Conservation (phyloP, 2,888 invertebrate species). For the Frankliniella fusca region DNA sequence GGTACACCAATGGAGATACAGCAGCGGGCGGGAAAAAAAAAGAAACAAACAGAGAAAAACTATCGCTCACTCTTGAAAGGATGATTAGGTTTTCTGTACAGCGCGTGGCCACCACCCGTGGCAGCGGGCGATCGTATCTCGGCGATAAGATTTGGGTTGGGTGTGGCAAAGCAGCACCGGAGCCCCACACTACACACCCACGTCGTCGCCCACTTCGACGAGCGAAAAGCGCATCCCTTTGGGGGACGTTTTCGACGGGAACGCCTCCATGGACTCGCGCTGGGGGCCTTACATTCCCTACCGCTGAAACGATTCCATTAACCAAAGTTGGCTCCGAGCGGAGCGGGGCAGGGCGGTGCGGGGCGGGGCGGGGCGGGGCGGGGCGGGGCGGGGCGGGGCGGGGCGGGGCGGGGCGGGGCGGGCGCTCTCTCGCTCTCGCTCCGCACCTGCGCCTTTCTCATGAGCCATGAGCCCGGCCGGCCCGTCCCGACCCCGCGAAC, state of each 20-base stretch:
- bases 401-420: not conserved
- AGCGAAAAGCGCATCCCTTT: no score
- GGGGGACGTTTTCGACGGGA: no score
- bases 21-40: not conserved
- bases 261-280: no score
- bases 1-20: not conserved
- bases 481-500: no score
- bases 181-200: not conserved
- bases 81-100: not conserved
- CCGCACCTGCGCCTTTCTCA: not conserved
- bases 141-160: no score
- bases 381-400: not conserved
- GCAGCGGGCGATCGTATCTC: not conserved
- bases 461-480: not conserved
- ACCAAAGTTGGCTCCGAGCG: constrained; percentile 1
- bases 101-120: not conserved
- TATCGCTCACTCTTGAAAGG: not conserved
- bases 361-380: not conserved
- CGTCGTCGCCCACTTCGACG: not conserved
- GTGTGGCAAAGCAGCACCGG: no score
- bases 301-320: not conserved
- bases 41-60: not conserved
- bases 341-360: not conserved
- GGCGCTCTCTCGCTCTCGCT: not conserved
- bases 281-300: no score